Evolutionary conservation across 2,113 vertebrate genomes (phyloP).

Genomic region (Chascanopsetta lugubris): DNA sequence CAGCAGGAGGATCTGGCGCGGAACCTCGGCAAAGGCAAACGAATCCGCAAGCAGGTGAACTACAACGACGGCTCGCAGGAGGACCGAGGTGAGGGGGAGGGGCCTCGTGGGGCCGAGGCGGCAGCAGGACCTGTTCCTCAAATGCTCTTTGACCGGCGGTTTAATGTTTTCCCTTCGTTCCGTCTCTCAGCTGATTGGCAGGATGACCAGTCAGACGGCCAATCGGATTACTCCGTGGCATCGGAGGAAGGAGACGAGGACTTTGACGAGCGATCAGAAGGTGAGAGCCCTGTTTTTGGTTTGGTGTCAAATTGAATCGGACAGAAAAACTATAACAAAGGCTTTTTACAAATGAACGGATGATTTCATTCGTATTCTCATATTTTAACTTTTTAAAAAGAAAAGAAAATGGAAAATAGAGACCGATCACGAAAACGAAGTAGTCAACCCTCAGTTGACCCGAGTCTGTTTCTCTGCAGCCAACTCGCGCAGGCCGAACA

Average conservation of each 20-base stretch:
- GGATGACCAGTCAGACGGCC: conserved; percentile 97
- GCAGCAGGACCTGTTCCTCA: too few species aligned
- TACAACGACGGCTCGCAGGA: conserved; percentile 98
- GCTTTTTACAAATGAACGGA: not conserved
- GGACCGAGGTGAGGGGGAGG: conserved; percentile 86
- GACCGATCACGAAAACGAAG: not conserved
- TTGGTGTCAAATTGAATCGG: not conserved
- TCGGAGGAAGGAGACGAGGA: conserved; percentile 98
- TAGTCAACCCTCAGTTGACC: not conserved
- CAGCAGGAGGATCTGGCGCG: conserved; percentile 97
- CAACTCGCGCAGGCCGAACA: conserved; percentile 93
- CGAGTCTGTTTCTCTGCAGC: conserved; percentile 68
- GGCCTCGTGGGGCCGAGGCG: too few species aligned
- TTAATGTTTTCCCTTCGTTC: not conserved
- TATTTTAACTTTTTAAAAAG: not conserved
- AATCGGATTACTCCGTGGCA: conserved; percentile 96
- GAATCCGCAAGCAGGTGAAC: conserved; percentile 98
- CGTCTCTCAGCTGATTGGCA: conserved; percentile 88
- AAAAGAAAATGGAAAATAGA: not conserved
- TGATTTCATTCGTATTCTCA: not conserved
- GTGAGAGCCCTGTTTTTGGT: conserved; percentile 57
- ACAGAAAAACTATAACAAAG: too few species aligned
- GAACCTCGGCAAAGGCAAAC: conserved; percentile 96
- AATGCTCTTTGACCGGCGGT: not conserved
- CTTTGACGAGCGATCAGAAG: conserved; percentile 95